These are phyloP conservation scores for Poeciliopsis prolifica DNA, from an alignment of 2,113 vertebrate species.

Conservation along the genomic window DNA sequence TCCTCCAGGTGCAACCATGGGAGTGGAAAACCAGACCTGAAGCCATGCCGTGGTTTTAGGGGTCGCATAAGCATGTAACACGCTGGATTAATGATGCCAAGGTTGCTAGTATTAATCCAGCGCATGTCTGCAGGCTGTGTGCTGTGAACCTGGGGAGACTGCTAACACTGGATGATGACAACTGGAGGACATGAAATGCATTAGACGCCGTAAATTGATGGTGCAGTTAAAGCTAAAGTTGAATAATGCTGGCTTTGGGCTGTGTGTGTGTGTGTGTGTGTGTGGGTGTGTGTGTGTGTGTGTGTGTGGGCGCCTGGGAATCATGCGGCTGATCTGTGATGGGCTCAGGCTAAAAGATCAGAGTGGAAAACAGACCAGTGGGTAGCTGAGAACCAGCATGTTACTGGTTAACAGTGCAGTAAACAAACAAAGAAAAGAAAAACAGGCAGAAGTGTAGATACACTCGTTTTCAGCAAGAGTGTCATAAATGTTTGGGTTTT, in stretches of 20 bases:
- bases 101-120: constrained; percentile 56
- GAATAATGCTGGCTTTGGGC: constrained; percentile 58
- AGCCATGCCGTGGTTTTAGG: constrained; percentile 43
- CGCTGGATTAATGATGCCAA: constrained; percentile 67
- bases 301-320: constrained; percentile 22
- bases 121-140: constrained; percentile 46
- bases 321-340: constrained; percentile 38
- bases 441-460: neutral
- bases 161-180: constrained; percentile 53
- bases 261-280: constrained; percentile 28
- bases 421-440: neutral
- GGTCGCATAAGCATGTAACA: constrained; percentile 68
- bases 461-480: neutral
- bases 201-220: constrained; percentile 37
- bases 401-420: constrained; percentile 8
- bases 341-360: constrained; percentile 15
- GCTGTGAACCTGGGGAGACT: constrained; percentile 53
- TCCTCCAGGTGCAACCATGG: constrained; percentile 47
- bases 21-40: constrained; percentile 48
- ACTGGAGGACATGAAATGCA: constrained; percentile 48
- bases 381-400: constrained; percentile 11
- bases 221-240: constrained; percentile 43
- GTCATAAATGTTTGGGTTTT: neutral
- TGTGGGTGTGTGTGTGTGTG: constrained; percentile 32
- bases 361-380: constrained; percentile 6